Evolutionary conservation across 2,113 vertebrate genomes (phyloP), one percentile per base, ranked within the genome.

Genomic region (Myotis lucifugus): DNA sequence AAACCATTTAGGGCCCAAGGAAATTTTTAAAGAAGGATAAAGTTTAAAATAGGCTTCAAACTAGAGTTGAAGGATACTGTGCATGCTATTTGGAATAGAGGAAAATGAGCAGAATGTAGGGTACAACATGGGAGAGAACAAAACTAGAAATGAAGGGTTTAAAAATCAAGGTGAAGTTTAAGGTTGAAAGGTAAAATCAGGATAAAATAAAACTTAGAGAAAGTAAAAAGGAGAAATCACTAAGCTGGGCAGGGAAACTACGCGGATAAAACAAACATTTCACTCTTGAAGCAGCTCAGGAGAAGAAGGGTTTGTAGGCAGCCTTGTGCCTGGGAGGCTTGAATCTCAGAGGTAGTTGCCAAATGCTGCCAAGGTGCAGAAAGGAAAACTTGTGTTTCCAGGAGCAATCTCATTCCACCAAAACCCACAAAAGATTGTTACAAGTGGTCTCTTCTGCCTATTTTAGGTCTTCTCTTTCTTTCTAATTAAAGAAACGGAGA

Each of bases 381-480:
- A 64, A 7, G 17, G 29, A 83, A 42, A 42, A 40, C 17, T 6
- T 34, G 18, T 92, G 18, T 25, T 79, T 77, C 14, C 34, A 1
- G 32, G 42, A 69, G 21, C 40, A 14, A n/a, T 83, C 64, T 81
- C 11, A 29, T 54, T 61, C 48, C 48, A 81, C 67, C 3, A 69
- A 85, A 85, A 48, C 8, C 77, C 17, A 11, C 13, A 14, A 14
- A 40, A 7, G 81, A 32, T 27, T 79, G 19, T 86, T 29, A 46
- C 25, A 0, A 15, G 81, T 79, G n/a, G 12, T 84, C 48, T 84
- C 48, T 59, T 78, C 34, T 79, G 64, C 40, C 40, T 83, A 10
- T 61, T 88, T 84, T 87, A 73, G 48, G n/a, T 73, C 9, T 93
- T 94, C 73, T 25, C 34, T 56, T 85, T 73, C n/a, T n/a, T n/a